Evolutionary conservation across 2,113 vertebrate species (phyloP).

Genomic region (Neofelis nebulosa): DNA sequence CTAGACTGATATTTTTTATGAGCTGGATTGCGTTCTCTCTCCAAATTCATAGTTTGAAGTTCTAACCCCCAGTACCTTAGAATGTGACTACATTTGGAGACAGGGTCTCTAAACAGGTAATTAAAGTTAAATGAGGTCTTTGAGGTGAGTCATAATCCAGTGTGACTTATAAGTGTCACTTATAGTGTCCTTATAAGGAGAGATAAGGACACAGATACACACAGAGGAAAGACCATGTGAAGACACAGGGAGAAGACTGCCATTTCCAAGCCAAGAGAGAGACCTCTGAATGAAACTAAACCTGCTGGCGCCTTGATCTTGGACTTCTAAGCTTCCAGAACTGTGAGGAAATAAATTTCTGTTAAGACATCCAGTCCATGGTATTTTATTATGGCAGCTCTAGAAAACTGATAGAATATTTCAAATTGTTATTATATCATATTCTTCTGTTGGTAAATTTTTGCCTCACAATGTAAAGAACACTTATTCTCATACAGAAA

Average conservation of each 20-base stretch:
- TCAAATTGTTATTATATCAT: background rate
- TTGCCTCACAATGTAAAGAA: background rate
- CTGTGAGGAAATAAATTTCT: background rate
- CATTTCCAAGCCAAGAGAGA: background rate
- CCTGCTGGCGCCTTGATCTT: background rate
- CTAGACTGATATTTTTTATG: background rate
- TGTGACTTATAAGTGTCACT: background rate
- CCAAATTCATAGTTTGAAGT: background rate
- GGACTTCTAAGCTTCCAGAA: background rate
- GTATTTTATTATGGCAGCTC: background rate
- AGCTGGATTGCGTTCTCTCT: background rate
- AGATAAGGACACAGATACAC: background rate
- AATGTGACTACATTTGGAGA: background rate
- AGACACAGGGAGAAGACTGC: background rate
- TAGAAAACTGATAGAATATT: background rate
- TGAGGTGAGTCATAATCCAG: background rate
- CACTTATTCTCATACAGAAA: background rate
- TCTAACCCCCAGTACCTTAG: background rate
- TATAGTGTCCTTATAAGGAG: background rate
- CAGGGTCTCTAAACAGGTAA: background rate
- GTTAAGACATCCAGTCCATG: background rate
- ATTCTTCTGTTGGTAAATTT: background rate
- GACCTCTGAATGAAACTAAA: background rate
- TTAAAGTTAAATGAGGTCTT: background rate
- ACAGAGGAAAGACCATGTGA: background rate